phyloP scores from a whole-genome alignment of 2,888 invertebrate species.

The Euplexia lucipara region DNA sequence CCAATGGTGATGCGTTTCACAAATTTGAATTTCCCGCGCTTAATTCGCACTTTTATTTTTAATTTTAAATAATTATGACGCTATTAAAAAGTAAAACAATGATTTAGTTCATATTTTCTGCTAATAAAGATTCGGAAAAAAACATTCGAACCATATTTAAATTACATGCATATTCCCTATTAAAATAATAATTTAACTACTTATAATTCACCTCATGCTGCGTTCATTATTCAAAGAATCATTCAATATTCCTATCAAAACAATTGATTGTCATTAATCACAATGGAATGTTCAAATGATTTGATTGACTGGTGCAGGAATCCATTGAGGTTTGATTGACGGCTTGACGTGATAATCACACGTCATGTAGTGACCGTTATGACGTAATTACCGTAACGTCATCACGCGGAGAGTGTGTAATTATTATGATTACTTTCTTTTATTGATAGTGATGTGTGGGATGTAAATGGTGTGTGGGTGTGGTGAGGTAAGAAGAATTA shows the following conservation, averaged over 20 bases:
- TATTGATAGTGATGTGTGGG: conserved; percentile 33
- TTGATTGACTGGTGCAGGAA: conserved; percentile 34
- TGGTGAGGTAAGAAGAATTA: conserved; percentile 8
- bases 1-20: too few species aligned
- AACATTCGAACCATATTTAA: too few species aligned
- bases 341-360: conserved; percentile 37
- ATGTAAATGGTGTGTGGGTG: conserved; percentile 12
- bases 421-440: conserved; percentile 59
- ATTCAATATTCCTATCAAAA: not conserved
- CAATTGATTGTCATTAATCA: conserved; percentile 5
- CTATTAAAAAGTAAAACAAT: too few species aligned
- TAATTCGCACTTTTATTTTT: too few species aligned
- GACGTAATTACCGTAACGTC: conserved; percentile 50
- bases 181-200: conserved; percentile 8
- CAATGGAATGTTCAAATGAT: not conserved
- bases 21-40: too few species aligned
- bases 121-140: too few species aligned
- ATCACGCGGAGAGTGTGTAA: conserved; percentile 45
- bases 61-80: too few species aligned
- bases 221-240: conserved; percentile 3
- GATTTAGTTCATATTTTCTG: too few species aligned
- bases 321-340: conserved; percentile 44
- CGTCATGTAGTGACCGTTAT: conserved; percentile 31
- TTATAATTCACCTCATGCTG: conserved; percentile 29
- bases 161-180: not conserved